Evolutionary conservation across 1,140 invertebrate species (phyloP), one percentile per base, ranked within the genome.

Genomic region (Pogonognathellus flavescens): DNA sequence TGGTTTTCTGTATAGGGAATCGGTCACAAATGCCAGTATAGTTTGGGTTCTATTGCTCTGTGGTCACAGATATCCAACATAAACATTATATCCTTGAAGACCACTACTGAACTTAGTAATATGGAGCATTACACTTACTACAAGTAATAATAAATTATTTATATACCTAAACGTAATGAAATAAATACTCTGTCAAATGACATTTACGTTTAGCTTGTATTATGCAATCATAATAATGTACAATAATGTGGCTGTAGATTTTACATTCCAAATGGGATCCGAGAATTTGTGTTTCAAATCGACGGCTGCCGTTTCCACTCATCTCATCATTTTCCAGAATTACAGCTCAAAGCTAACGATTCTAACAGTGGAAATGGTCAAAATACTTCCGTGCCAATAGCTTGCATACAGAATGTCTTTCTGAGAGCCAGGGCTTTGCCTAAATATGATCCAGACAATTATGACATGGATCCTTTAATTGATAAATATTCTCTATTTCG

Each of bases 41-140:
- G 92, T 86, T 89, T 93, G 84, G 92, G 92, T 49, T 92, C 92
- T n/a, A 90, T 93, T 59, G 92, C 91, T 22, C 86, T 92, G 62
- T 93, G 92, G 92, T 90, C 89, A 59, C 91, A 91, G 88, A 89
- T 89, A 20, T 89, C 89, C 84, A 89, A 89, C 82, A 90, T 92
- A 59, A 88, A 90, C 86, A 91, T 90, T 84, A 90, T 93, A 85
- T 90, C 90, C 25, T 86, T 91, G 53, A 90, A 90, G 25, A 90
- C 90, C 60, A 85, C 89, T 84, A 89, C 89, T 82, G 90, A 83
- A 66, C 88, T 91, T 55, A 90, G 81, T 82, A 92, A 90, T 31
- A 90, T 86, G 25, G 89, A 90, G 86, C 90, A 89, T 41, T 91
- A 89, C 87, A 90, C 91, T 4, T 92, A 92, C 88, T 92, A 90